These are phyloP conservation scores for Aleiodes alternator DNA, from an alignment of 2,888 invertebrate species.

Conservation along the genomic window DNA sequence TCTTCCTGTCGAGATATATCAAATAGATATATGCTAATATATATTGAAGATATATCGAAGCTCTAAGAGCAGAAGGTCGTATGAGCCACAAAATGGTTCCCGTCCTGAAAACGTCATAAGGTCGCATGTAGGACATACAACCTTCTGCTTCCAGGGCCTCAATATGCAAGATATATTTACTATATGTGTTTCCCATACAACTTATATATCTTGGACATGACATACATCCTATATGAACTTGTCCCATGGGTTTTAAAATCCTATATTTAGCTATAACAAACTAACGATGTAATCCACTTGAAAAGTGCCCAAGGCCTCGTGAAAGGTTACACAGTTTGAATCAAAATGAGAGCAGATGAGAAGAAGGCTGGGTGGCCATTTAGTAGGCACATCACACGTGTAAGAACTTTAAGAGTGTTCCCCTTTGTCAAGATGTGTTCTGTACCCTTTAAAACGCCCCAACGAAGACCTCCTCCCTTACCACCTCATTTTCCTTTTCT, in stretches of 20 bases:
- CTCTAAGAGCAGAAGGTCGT: too few species aligned
- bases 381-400: constrained; percentile 68
- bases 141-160: too few species aligned
- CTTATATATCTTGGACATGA: too few species aligned
- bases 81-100: too few species aligned
- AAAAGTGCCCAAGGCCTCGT: not conserved
- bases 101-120: too few species aligned
- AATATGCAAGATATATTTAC: too few species aligned
- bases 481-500: constrained; percentile 44
- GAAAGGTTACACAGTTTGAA: constrained; percentile 3
- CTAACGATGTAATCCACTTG: constrained; percentile 13
- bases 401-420: constrained; percentile 71
- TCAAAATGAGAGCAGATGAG: constrained; percentile 1
- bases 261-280: constrained; percentile 1
- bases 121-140: too few species aligned
- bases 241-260: not conserved
- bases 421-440: constrained; percentile 63
- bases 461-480: constrained; percentile 51
- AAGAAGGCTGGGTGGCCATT: constrained; percentile 54
- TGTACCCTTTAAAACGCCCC: constrained; percentile 71
- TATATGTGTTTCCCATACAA: too few species aligned
- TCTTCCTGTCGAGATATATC: too few species aligned
- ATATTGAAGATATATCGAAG: too few species aligned
- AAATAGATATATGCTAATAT: too few species aligned
- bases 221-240: too few species aligned